These are phyloP conservation scores for Rhogogaster chlorosoma DNA, from an alignment of 2,888 invertebrate genomes.

Conservation along the genomic window DNA sequence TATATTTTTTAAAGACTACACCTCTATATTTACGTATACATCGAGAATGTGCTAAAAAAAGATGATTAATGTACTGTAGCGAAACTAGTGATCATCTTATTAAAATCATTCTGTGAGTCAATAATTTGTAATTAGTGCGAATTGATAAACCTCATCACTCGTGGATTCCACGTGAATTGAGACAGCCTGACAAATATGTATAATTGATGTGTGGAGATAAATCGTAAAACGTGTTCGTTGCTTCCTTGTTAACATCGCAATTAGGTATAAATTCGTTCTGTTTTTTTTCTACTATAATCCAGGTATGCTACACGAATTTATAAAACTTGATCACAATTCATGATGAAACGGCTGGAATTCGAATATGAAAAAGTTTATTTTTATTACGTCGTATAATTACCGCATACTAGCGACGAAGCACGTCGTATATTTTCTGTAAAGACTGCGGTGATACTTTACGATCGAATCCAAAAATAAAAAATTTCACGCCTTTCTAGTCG, in stretches of 20 bases:
- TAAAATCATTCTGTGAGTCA: not conserved
- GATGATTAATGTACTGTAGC: not conserved
- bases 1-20: not conserved
- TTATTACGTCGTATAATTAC: slow-evolving; percentile 2
- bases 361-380: not conserved
- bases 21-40: not conserved
- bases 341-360: not conserved
- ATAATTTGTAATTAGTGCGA: slow-evolving; percentile 1
- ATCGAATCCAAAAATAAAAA: not conserved
- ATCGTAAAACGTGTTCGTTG: not conserved
- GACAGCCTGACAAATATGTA: not conserved
- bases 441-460: not conserved
- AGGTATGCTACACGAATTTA: not conserved
- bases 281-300: not conserved
- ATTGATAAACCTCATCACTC: not conserved
- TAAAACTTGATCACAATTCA: not conserved
- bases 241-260: not conserved
- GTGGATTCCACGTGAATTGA: not conserved
- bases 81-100: not conserved
- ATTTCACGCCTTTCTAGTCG: not conserved
- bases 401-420: not conserved
- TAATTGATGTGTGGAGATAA: not conserved
- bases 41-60: not conserved
- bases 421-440: not conserved
- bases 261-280: not conserved